Evolutionary conservation across 2,113 vertebrate genomes (phyloP), one percentile per base, ranked within the genome.

Genomic region (Sander lucioperca): DNA sequence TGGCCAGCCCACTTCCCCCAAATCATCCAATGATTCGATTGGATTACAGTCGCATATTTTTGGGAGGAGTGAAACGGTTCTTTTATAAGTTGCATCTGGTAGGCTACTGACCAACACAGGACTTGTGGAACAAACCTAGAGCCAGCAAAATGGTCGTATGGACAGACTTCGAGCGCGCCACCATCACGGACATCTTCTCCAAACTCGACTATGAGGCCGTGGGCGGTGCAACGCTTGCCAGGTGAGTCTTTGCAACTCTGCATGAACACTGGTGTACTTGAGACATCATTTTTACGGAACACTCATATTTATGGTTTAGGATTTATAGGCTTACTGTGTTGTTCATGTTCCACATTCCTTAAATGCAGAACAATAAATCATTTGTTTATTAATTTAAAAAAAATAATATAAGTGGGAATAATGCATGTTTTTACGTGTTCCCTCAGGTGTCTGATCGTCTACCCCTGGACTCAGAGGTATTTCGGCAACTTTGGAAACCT

Each of bases 391-490:
- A 21, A 4, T 54, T 54, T 2, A 39, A 11, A 10, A 39, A 11
- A 10, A 43, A 3, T 0, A 43, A 43, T 43, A 43, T 43, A 2
- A 43, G 39, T 43, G 2, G 0, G 39, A 43, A 43, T 11, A 43
- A 43, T 27, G 9, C 53, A 25, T 54, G 10, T 65, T 4, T 64
- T 14, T 6, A 13, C 33, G 5, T 57, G 43, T 61, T 14, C 25
- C 65, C 79, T 69, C 80, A 93, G 92, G 90, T 87, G 74, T 70
- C 66, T 96, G 87, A 79, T 95, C 0, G 95, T 97, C 11, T 96
- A 97, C 70, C 96, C 97, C 61, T 97, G 96, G 96, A 96, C 96
- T 63, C 93, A 94, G 90, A 84, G 94, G 30, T 94, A 95, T 36
- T 95, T 95, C 0, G 6, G 91, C 0, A 62, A 6, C 15, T 97